Evolutionary conservation across 2,888 invertebrate genomes (phyloP).

Genomic region (Smittia aterrima): DNA sequence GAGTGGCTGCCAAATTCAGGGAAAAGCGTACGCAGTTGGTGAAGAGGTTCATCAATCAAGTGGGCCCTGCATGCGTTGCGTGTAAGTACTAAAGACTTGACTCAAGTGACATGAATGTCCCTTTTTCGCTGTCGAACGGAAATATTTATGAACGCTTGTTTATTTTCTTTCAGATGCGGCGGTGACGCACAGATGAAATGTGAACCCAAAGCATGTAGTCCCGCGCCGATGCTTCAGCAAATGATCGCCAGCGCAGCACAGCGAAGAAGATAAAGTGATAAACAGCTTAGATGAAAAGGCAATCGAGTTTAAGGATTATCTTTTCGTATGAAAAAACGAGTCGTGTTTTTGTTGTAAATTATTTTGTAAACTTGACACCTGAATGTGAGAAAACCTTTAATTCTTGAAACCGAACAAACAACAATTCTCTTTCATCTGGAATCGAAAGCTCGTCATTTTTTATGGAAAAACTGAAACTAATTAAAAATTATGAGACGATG

Average conservation of each 20-base stretch:
- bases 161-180: constrained; percentile 69
- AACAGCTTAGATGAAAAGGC: constrained; percentile 50
- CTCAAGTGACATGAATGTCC: constrained; percentile 3
- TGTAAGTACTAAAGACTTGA: constrained; percentile 63
- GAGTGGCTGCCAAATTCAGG: constrained; percentile 83
- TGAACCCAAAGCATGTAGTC: constrained; percentile 85
- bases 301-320: constrained; percentile 39
- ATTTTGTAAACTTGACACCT: constrained; percentile 10
- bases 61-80: constrained; percentile 92
- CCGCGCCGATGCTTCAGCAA: constrained; percentile 85
- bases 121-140: neutral
- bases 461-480: neutral
- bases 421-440: neutral
- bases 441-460: no score
- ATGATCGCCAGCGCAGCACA: constrained; percentile 82
- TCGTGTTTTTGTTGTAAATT: constrained; percentile 24
- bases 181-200: constrained; percentile 93
- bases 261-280: constrained; percentile 59
- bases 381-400: neutral
- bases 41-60: constrained; percentile 81
- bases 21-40: constrained; percentile 80
- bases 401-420: neutral
- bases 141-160: constrained; percentile 34
- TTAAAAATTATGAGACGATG: neutral
- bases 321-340: constrained; percentile 31